phyloP scores from a whole-genome alignment of 2,888 invertebrate species.

The Epinotia brunnichana region DNA sequence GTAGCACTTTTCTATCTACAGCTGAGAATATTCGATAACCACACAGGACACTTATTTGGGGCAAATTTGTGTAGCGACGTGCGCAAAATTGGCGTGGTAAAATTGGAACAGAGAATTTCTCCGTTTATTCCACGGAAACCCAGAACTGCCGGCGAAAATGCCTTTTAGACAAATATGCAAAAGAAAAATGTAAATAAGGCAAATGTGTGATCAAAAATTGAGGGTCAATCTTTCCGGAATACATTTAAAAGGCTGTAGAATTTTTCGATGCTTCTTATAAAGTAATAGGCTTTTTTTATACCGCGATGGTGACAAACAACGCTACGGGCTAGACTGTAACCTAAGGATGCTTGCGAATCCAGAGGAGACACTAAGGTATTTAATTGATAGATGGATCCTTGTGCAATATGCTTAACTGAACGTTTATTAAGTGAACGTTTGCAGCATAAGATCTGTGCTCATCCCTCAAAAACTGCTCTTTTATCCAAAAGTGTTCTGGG shows the following conservation, averaged over 20 bases:
- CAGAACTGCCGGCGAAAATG: conserved; percentile 38
- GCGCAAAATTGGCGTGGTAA: conserved; percentile 57
- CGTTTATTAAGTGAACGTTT: no score
- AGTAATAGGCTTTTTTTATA: no score
- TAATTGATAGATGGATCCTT: no score
- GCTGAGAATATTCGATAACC: conserved; percentile 67
- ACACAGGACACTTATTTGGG: conserved; percentile 66
- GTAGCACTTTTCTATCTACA: conserved; percentile 45
- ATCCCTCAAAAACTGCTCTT: no score
- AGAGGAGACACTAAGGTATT: no score
- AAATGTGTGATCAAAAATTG: conserved; percentile 20
- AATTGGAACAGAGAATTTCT: conserved; percentile 62
- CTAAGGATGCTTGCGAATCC: no score
- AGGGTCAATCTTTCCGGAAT: not conserved
- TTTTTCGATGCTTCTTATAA: no score
- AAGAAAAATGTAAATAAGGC: conserved; percentile 32
- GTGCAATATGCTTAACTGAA: no score
- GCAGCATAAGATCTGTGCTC: no score
- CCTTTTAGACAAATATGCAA: conserved; percentile 43
- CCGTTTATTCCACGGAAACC: conserved; percentile 48
- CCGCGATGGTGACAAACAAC: no score
- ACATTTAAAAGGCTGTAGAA: not conserved
- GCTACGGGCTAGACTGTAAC: no score
- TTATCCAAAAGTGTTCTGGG: no score
- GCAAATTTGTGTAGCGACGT: conserved; percentile 69